A percentile compares a stretch with the other conserved stretches of the same genome.
Evolutionary conservation across 2,888 invertebrate genomes (phyloP).

Genomic region (Andrena dorsata): DNA sequence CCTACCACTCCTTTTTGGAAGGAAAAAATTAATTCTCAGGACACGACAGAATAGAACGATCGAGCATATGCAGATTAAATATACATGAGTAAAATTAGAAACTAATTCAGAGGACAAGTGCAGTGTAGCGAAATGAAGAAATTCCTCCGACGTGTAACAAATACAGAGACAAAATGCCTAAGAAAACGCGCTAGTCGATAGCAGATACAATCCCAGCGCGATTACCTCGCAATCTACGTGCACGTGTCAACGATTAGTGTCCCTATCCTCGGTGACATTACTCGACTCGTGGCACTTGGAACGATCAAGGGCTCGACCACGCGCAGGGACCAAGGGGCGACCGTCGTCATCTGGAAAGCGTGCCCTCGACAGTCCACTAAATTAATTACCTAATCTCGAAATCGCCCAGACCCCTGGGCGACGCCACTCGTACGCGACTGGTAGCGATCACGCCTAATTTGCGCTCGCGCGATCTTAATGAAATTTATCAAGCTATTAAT

Average conservation of each 20-base stretch:
- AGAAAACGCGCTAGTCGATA: constrained; percentile 4
- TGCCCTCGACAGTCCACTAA: constrained; percentile 57
- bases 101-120: too few relatives aligned
- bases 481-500: not conserved
- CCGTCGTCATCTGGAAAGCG: constrained; percentile 53
- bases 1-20: too few relatives aligned
- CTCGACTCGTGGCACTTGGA: constrained; percentile 14
- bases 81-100: too few relatives aligned
- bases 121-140: too few relatives aligned
- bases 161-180: not conserved
- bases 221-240: not conserved
- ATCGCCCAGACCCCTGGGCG: constrained; percentile 23
- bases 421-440: constrained; percentile 15
- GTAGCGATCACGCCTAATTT: constrained; percentile 1
- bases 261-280: constrained; percentile 52
- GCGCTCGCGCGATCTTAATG: not conserved
- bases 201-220: not conserved
- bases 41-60: too few relatives aligned
- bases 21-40: too few relatives aligned
- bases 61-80: too few relatives aligned
- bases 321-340: constrained; percentile 13
- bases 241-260: constrained; percentile 47
- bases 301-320: constrained; percentile 24
- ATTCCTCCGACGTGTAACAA: too few relatives aligned
- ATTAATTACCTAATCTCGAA: constrained; percentile 72